Evolutionary conservation across 2,888 invertebrate genomes (phyloP), one percentile per base, ranked within the genome.

Genomic region (Hypena proboscidalis): DNA sequence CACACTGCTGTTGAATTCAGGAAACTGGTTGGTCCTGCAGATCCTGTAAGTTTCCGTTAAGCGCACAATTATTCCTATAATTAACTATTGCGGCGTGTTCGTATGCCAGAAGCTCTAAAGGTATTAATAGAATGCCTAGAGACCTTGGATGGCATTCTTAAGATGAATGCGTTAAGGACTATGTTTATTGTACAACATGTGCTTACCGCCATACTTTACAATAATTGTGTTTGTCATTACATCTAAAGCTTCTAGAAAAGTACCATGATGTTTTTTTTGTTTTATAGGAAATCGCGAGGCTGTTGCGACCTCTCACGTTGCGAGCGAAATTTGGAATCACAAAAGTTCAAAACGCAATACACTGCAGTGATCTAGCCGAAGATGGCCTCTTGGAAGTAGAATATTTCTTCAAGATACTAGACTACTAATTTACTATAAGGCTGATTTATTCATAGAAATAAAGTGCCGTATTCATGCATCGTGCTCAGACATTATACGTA

Each of bases 321-420:
- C 92, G 98, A 65, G 97, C 98, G 1, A 93, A 93, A 69, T 96
- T 95, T 83, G 98, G 98, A 0, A 92, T 92, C 25, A 94, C 94
- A 25, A 97, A 95, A 85, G 93, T 97, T 11, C 93, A 94, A 73
- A 98, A 98, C 85, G 98, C 96, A 2, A 91, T 98, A 4, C 98
- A 98, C 80, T 98, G 98, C 77, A 98, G 98, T 11, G 98, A 98
- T 90, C 90, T 98, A 41, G 93, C 95, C 0, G 97, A 98, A 76
- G 98, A 98, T 85, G 95, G 96, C 0, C 74, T 93, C 14, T 82
- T 97, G 38, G 98, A 98, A 92, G 91, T 95, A 37, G 95, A 95
- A 81, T 95, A 95, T 81, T 94, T 96, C 78, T 96, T 96, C 76
- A 95, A 95, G 85, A 94, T 96, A 68, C 78, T 95, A 56, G 82